Conservation (phyloP, 2,797 vertebrate species). For the Tiaroga cobitis region DNA sequence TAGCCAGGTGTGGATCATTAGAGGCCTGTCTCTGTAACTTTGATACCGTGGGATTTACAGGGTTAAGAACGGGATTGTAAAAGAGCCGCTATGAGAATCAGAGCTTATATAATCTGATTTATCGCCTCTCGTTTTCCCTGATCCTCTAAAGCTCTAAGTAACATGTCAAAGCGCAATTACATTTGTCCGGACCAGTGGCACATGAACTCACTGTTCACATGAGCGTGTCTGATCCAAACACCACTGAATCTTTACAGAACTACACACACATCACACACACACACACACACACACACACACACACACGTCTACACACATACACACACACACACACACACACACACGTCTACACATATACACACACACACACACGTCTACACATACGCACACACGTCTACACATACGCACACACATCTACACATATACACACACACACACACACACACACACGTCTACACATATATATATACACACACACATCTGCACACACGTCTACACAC, state of each 20-base stretch:
- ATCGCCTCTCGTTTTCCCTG: slow-evolving; percentile 37
- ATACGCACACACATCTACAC: fast-evolving
- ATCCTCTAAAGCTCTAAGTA: slow-evolving; percentile 49
- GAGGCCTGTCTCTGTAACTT: too few relatives aligned
- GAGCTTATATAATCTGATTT: slow-evolving; percentile 48
- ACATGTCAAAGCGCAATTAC: slow-evolving; percentile 53
- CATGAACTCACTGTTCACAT: slow-evolving; percentile 49
- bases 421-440: too few relatives aligned
- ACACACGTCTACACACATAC: too few relatives aligned
- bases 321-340: too few relatives aligned
- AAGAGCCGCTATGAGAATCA: neutral
- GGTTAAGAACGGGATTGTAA: neutral
- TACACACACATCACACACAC: too few relatives aligned
- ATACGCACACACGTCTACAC: too few relatives aligned
- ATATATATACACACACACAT: too few relatives aligned
- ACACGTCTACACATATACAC: fast-evolving
- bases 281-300: neutral
- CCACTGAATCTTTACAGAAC: slow-evolving; percentile 41
- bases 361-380: too few relatives aligned
- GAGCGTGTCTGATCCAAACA: slow-evolving; percentile 16
- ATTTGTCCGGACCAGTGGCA: slow-evolving; percentile 46
- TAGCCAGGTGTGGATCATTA: too few relatives aligned
- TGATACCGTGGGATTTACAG: neutral
- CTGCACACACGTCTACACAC: too few relatives aligned
- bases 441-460: too few relatives aligned